Evolutionary conservation across 2,113 vertebrate genomes (phyloP).

Genomic region (Cephalopholis sonnerati): DNA sequence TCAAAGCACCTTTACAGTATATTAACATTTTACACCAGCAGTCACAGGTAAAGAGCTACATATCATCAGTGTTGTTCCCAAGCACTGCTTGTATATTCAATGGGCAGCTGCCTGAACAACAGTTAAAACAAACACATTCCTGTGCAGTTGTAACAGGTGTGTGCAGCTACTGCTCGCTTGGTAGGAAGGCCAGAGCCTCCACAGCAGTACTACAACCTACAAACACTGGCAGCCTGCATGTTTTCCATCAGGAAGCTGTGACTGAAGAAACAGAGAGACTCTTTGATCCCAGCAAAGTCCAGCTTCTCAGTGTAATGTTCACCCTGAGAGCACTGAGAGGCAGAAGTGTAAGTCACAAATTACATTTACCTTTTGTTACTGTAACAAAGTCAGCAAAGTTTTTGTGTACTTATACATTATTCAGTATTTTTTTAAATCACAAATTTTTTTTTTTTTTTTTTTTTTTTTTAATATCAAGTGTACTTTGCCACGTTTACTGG

Average conservation of each 20-base stretch:
- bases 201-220: slow-evolving; percentile 27
- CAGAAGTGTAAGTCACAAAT: background rate
- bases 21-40: background rate
- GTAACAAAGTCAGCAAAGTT: background rate
- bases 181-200: slow-evolving; percentile 30
- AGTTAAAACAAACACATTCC: slow-evolving; percentile 68
- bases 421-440: background rate
- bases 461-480: too few relatives aligned
- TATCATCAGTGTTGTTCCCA: too few relatives aligned
- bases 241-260: slow-evolving; percentile 46
- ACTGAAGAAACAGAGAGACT: background rate
- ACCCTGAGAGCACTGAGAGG: background rate
- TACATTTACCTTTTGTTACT: background rate
- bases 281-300: slow-evolving; percentile 58
- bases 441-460: too few relatives aligned
- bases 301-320: slow-evolving; percentile 12
- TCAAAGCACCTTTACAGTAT: background rate
- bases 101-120: slow-evolving; percentile 28
- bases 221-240: slow-evolving; percentile 38
- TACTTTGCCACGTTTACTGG: too few relatives aligned
- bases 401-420: background rate
- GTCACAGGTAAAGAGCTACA: slow-evolving; percentile 4
- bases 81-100: slow-evolving; percentile 22
- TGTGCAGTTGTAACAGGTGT: slow-evolving; percentile 69
- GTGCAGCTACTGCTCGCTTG: slow-evolving; percentile 49